Conservation (phyloP, 2,888 invertebrate species). For the Drosophila stalkeri region DNA sequence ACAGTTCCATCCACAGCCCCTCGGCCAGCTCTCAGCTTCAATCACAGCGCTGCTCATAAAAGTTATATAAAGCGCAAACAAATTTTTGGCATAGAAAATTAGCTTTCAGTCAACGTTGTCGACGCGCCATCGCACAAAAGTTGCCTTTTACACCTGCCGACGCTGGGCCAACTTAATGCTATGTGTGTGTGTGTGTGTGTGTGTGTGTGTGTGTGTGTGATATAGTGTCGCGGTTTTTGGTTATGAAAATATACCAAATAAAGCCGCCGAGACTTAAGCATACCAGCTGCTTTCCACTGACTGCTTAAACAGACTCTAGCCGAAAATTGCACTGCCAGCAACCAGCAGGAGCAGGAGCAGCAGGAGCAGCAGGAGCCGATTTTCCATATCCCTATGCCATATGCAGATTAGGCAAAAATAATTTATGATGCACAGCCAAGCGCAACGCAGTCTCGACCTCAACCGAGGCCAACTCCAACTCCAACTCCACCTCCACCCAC, state of each 20-base stretch:
- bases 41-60: slow-evolving; percentile 47
- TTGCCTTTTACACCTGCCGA: slow-evolving; percentile 48
- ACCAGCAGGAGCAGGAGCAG: neutral
- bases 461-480: neutral
- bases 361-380: slow-evolving; percentile 15
- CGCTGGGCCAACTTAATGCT: slow-evolving; percentile 19
- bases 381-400: slow-evolving; percentile 48
- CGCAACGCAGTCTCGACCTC: slow-evolving; percentile 30
- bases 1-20: neutral
- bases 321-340: slow-evolving; percentile 18
- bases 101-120: slow-evolving; percentile 61
- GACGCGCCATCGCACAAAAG: slow-evolving; percentile 39
- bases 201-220: slow-evolving; percentile 7
- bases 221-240: slow-evolving; percentile 42
- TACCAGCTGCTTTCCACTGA: slow-evolving; percentile 1
- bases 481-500: neutral
- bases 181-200: neutral
- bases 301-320: slow-evolving; percentile 23
- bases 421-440: slow-evolving; percentile 67
- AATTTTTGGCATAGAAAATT: slow-evolving; percentile 67
- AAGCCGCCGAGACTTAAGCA: slow-evolving; percentile 44
- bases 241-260: slow-evolving; percentile 52
- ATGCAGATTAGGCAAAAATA: slow-evolving; percentile 74
- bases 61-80: slow-evolving; percentile 59
- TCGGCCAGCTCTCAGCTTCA: neutral